Evolutionary conservation across 2,797 vertebrate genomes (phyloP).

Genomic region (Halcyon leucocephala): DNA sequence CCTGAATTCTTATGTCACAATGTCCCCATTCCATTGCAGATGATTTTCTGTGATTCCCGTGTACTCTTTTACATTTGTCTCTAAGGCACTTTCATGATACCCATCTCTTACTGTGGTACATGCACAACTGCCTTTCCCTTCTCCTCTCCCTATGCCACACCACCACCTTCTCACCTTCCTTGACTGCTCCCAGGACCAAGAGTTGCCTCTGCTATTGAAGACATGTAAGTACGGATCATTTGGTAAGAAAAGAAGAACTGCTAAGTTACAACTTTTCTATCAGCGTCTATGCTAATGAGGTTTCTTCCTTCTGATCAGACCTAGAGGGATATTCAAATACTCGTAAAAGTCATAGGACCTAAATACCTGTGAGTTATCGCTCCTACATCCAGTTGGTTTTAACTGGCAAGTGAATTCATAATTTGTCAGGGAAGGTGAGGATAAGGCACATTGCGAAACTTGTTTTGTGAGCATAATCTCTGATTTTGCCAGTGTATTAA

Average conservation of each 20-base stretch:
- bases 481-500: neutral
- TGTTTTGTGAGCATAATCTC: neutral
- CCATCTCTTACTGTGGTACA: neutral
- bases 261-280: neutral
- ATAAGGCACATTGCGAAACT: neutral
- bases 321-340: neutral
- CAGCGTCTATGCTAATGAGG: neutral
- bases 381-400: neutral
- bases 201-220: neutral
- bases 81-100: neutral
- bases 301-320: neutral
- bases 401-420: neutral
- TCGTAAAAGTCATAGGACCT: neutral
- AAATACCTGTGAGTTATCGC: neutral
- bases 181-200: neutral
- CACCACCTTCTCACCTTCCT: neutral
- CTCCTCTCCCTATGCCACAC: neutral
- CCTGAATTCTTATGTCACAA: neutral
- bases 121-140: neutral
- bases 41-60: neutral
- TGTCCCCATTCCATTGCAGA: neutral
- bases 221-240: fast-evolving
- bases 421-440: neutral
- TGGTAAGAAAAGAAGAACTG: neutral
- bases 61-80: neutral